Evolutionary conservation across 2,888 invertebrate species (phyloP).

Genomic region (Epirrhoe tristata): DNA sequence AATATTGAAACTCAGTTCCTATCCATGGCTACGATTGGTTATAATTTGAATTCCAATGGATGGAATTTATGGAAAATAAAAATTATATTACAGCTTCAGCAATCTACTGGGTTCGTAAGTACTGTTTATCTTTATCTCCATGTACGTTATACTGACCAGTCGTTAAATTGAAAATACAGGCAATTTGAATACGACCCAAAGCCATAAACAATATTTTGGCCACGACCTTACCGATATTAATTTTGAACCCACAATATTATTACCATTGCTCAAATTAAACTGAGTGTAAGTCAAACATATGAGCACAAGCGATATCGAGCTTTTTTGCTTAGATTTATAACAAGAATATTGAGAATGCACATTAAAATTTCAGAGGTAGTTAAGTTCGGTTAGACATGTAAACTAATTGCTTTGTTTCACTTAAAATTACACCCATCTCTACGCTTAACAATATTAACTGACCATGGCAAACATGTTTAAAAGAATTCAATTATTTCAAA

Average conservation of each 20-base stretch:
- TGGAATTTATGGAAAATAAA: not conserved
- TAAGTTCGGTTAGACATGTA: no score
- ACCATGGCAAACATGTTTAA: no score
- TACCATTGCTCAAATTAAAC: slow-evolving; percentile 23
- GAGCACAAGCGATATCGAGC: slow-evolving; percentile 19
- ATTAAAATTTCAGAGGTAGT: no score
- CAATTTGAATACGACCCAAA: slow-evolving; percentile 29
- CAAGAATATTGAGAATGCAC: no score
- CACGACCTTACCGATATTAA: slow-evolving; percentile 29
- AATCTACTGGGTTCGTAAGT: slow-evolving; percentile 4
- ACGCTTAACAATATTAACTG: no score
- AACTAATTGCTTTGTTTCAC: no score
- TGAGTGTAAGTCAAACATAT: slow-evolving; percentile 42
- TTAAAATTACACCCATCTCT: no score
- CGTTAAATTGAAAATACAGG: slow-evolving; percentile 30
- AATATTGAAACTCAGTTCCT: no score
- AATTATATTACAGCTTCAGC: not conserved
- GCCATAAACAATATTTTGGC: slow-evolving; percentile 29
- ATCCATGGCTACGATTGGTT: no score
- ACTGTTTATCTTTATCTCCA: slow-evolving; percentile 28
- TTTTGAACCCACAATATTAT: slow-evolving; percentile 25
- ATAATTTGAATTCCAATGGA: no score
- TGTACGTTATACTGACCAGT: slow-evolving; percentile 20
- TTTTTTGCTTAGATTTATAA: not conserved
- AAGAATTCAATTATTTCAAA: no score